A percentile compares a stretch with the other conserved stretches of the same genome.
These are phyloP conservation scores for Muscidifurax raptorellus DNA, from an alignment of 1,140 invertebrate species.

Conservation along the genomic window DNA sequence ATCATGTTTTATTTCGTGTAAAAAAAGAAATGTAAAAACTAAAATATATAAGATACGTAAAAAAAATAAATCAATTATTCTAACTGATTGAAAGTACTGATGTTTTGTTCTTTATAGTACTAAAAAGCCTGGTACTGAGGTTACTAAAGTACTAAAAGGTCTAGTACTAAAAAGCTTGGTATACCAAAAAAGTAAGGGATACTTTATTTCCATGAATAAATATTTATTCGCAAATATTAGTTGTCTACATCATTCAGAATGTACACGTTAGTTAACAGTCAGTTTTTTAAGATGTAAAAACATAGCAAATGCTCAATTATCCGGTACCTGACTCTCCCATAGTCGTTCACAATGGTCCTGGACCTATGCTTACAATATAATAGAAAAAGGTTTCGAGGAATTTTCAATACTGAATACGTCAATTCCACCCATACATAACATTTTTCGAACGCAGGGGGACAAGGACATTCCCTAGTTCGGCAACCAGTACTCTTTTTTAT, in stretches of 20 bases:
- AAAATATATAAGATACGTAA: conserved; percentile 14
- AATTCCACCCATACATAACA: conserved; percentile 37
- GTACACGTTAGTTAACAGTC: conserved; percentile 64
- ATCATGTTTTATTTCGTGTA: conserved; percentile 31
- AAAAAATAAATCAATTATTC: conserved; percentile 7
- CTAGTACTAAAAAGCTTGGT: background rate
- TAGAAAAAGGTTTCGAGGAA: conserved; percentile 43
- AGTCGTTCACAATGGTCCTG: conserved; percentile 48
- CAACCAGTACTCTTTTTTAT: conserved; percentile 23
- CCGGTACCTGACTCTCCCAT: conserved; percentile 58
- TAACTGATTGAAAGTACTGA: background rate
- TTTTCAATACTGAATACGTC: conserved; percentile 48
- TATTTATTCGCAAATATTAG: conserved; percentile 69
- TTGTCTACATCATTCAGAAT: conserved; percentile 67
- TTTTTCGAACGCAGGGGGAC: background rate
- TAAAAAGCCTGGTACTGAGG: conserved; percentile 10
- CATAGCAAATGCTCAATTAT: conserved; percentile 63
- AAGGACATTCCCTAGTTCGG: conserved; percentile 17
- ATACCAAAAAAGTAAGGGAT: conserved; percentile 42
- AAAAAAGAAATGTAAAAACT: conserved; percentile 39
- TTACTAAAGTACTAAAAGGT: too few relatives aligned
- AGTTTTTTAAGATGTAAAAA: conserved; percentile 62
- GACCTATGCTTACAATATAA: conserved; percentile 45
- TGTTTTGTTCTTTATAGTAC: background rate
- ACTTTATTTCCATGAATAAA: conserved; percentile 67